phyloP scores from a whole-genome alignment of 1,140 invertebrate genomes.

The Battus philenor region DNA sequence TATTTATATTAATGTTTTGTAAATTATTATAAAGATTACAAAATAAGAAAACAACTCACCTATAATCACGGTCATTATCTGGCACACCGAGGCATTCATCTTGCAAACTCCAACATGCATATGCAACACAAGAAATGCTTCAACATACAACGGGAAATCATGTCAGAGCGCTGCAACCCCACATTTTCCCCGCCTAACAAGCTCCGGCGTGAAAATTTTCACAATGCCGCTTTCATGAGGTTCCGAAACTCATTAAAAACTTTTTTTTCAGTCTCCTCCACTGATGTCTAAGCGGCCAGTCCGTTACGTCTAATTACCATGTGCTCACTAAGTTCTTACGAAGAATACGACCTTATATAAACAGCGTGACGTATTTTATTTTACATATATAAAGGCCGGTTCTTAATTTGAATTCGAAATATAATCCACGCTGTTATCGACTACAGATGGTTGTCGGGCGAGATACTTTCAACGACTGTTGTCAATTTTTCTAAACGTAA shows the following conservation, averaged over 20 bases:
- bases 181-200: conserved; percentile 21
- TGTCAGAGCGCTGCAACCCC: conserved; percentile 19
- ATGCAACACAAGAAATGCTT: neutral
- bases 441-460: conserved; percentile 1
- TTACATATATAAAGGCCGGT: neutral
- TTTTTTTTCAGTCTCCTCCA: conserved; percentile 14
- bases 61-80: conserved; percentile 47
- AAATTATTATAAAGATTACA: neutral
- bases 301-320: conserved; percentile 2
- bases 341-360: neutral
- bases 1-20: no score
- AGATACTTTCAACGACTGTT: conserved; percentile 4
- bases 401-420: no score
- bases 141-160: conserved; percentile 18
- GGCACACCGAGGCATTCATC: conserved; percentile 25
- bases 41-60: conserved; percentile 33
- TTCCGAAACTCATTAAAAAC: conserved; percentile 29
- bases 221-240: conserved; percentile 26
- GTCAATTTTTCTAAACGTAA: neutral
- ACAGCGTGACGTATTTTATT: neutral
- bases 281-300: neutral
- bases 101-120: neutral
- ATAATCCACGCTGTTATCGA: neutral
- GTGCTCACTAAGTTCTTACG: neutral
- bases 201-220: neutral